Conservation (phyloP, 2,113 vertebrate species). For the Eurystomus gularis region DNA sequence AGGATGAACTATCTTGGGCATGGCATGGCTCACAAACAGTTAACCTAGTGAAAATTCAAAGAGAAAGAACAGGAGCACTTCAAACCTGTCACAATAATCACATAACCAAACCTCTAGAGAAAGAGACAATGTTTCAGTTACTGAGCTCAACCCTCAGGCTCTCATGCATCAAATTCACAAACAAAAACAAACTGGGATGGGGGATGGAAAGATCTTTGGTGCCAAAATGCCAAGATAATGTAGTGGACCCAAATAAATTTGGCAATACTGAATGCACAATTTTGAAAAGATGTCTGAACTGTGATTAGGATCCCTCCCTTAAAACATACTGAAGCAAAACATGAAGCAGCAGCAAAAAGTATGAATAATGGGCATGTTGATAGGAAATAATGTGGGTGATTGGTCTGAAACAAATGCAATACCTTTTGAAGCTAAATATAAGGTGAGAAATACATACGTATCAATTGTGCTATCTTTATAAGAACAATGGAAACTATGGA, state of each 20-base stretch:
- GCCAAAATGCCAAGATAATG: conserved; percentile 31
- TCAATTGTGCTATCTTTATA: background rate
- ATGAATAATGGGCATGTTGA: background rate
- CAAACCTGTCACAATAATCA: conserved; percentile 67
- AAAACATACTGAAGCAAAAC: background rate
- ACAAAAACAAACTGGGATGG: conserved; percentile 4
- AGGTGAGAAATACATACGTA: background rate
- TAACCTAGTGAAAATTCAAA: conserved; percentile 50
- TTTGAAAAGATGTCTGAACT: background rate
- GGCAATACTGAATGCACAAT: background rate
- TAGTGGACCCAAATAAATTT: background rate
- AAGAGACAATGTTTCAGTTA: conserved; percentile 64
- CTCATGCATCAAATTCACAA: conserved; percentile 32
- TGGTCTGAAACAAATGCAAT: background rate
- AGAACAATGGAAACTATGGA: background rate
- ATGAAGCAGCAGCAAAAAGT: background rate
- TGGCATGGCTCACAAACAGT: conserved; percentile 39
- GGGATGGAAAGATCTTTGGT: background rate
- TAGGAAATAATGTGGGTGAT: background rate
- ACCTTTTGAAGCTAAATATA: background rate
- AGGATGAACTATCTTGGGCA: background rate
- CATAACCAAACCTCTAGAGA: conserved; percentile 50
- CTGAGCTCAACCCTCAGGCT: conserved; percentile 59
- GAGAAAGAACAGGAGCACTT: conserved; percentile 35
- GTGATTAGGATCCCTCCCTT: background rate